phyloP scores from a whole-genome alignment of 1,140 invertebrate genomes.

The Drosophila sulfurigaster region DNA sequence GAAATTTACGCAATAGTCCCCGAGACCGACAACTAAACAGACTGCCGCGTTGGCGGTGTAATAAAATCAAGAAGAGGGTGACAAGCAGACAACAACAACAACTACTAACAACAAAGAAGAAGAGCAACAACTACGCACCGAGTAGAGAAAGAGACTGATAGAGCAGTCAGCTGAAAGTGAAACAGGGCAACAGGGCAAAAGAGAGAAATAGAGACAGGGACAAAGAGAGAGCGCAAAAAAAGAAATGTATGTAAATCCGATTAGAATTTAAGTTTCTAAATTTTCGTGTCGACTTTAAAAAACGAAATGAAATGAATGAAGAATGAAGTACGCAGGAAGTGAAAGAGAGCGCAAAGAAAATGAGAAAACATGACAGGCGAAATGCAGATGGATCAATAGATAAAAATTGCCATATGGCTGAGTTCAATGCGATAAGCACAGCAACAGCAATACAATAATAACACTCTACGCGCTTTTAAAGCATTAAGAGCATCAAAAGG shows the following conservation, averaged over 20 bases:
- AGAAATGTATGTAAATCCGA: conserved; percentile 75
- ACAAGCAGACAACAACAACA: conserved; percentile 67
- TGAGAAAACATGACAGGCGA: conserved; percentile 1
- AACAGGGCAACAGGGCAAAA: conserved; percentile 30
- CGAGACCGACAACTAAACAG: conserved; percentile 62
- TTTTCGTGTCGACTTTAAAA: conserved; percentile 62
- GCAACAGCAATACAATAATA: neutral
- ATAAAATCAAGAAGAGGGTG: conserved; percentile 81
- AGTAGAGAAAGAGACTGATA: conserved; percentile 46
- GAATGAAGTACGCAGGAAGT: neutral
- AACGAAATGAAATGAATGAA: conserved; percentile 1
- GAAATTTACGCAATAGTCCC: conserved; percentile 81
- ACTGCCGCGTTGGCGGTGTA: conserved; percentile 76
- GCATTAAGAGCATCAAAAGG: neutral
- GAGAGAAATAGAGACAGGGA: neutral
- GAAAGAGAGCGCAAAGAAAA: neutral
- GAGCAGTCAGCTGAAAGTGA: conserved; percentile 74
- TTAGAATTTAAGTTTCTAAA: conserved; percentile 73
- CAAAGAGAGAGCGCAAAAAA: conserved; percentile 28
- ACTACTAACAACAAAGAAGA: conserved; percentile 41
- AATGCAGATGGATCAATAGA: conserved; percentile 39
- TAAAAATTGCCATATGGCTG: conserved; percentile 35
- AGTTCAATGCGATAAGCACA: conserved; percentile 11
- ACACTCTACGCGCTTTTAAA: neutral
- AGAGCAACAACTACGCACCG: conserved; percentile 43